These are phyloP conservation scores for Pandemis corylana DNA, from an alignment of 2,888 invertebrate species.

Conservation along the genomic window DNA sequence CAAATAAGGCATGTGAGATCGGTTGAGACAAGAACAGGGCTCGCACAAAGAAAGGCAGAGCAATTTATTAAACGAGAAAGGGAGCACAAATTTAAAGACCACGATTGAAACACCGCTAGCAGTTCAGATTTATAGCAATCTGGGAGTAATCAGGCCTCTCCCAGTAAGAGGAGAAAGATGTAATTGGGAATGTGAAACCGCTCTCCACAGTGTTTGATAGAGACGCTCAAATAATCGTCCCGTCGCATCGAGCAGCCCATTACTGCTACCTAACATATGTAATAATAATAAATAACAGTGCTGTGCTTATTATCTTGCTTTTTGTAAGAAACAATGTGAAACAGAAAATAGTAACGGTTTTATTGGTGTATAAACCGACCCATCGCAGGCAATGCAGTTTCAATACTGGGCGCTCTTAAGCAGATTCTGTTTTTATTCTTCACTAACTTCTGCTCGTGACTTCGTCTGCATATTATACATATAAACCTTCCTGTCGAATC, in stretches of 20 bases:
- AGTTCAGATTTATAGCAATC: conserved; percentile 83
- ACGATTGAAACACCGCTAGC: conserved; percentile 75
- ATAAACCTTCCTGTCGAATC: no score
- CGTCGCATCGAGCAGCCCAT: conserved; percentile 47
- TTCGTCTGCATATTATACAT: no score
- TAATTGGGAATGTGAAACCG: conserved; percentile 74
- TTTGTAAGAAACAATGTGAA: conserved; percentile 24
- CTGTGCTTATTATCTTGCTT: conserved; percentile 27
- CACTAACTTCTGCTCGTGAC: background rate
- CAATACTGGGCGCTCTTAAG: background rate
- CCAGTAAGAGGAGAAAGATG: conserved; percentile 74
- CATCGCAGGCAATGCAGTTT: background rate
- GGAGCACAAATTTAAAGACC: conserved; percentile 80
- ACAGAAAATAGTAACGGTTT: conserved; percentile 17
- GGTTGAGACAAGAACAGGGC: conserved; percentile 57
- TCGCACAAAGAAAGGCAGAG: conserved; percentile 81
- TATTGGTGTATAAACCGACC: background rate
- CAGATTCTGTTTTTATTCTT: background rate
- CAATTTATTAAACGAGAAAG: conserved; percentile 81
- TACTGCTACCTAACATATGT: conserved; percentile 26
- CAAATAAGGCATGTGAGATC: conserved; percentile 58
- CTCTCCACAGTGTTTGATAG: conserved; percentile 65
- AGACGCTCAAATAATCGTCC: conserved; percentile 61
- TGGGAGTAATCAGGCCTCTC: conserved; percentile 77
- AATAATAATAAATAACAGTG: conserved; percentile 36